Conservation (phyloP, 2,797 vertebrate species). For the Karalla daura region DNA sequence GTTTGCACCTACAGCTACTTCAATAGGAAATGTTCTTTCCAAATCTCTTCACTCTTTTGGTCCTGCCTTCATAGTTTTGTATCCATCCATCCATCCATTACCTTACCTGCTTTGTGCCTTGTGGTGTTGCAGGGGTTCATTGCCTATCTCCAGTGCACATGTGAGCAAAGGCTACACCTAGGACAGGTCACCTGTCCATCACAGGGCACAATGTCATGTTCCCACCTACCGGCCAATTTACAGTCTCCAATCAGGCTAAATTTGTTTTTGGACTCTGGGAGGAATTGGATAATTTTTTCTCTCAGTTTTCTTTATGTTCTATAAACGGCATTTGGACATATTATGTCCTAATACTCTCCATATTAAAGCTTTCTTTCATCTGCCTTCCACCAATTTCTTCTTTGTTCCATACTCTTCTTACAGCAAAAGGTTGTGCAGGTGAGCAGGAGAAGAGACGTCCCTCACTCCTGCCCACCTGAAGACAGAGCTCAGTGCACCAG, state of each 20-base stretch:
- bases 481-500: conserved; percentile 57
- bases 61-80: background rate
- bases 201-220: too few species aligned
- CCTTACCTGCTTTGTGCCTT: background rate
- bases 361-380: background rate
- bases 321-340: too few species aligned
- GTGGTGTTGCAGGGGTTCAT: background rate
- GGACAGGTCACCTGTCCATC: too few species aligned
- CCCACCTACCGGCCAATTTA: too few species aligned
- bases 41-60: background rate
- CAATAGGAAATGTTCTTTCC: background rate
- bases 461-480: background rate
- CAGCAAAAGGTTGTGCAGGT: background rate
- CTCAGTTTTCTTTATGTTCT: too few species aligned
- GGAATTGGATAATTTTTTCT: background rate
- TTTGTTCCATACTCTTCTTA: background rate
- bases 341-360: background rate
- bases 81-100: background rate
- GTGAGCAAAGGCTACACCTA: too few species aligned
- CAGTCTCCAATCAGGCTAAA: too few species aligned
- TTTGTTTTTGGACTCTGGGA: background rate
- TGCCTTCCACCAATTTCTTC: background rate
- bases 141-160: too few species aligned
- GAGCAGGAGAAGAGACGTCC: background rate
- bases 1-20: background rate